Conservation (phyloP, 1,140 invertebrate species). For the Drosophila willistoni region DNA sequence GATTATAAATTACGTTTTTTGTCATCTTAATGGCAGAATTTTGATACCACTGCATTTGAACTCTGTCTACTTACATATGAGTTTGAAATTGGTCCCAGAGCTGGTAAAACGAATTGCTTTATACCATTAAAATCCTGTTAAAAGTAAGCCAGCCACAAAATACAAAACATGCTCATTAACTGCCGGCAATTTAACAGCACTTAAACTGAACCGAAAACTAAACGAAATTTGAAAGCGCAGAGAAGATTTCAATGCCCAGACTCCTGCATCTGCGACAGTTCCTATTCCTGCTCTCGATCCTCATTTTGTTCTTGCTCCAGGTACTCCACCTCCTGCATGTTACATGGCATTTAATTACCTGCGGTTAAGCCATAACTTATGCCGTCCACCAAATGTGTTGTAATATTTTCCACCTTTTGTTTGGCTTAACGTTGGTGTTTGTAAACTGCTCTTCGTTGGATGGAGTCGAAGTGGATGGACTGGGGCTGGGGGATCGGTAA, state of each 20-base stretch:
- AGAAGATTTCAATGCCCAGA: constrained; percentile 1
- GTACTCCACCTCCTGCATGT: constrained; percentile 20
- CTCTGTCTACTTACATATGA: not conserved
- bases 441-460: not conserved
- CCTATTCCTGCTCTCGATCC: not conserved
- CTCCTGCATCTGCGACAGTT: not conserved
- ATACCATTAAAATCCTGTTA: constrained; percentile 56
- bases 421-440: not conserved
- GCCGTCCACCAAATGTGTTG: constrained; percentile 59
- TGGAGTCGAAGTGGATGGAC: not conserved
- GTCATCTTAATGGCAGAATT: not conserved
- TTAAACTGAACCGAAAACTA: constrained; percentile 45
- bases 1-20: constrained; percentile 21
- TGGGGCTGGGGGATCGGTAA: constrained; percentile 4
- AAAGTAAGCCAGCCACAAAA: constrained; percentile 28
- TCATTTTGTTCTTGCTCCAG: not conserved
- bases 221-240: constrained; percentile 45
- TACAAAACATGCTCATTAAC: constrained; percentile 50
- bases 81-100: constrained; percentile 11
- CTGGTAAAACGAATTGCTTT: constrained; percentile 42
- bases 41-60: not conserved
- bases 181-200: constrained; percentile 42
- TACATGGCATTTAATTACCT: constrained; percentile 59
- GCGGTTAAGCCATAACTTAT: constrained; percentile 59
- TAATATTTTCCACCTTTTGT: constrained; percentile 52